Evolutionary conservation across 2,113 vertebrate genomes (phyloP).

Genomic region (Eleginops maclovinus): DNA sequence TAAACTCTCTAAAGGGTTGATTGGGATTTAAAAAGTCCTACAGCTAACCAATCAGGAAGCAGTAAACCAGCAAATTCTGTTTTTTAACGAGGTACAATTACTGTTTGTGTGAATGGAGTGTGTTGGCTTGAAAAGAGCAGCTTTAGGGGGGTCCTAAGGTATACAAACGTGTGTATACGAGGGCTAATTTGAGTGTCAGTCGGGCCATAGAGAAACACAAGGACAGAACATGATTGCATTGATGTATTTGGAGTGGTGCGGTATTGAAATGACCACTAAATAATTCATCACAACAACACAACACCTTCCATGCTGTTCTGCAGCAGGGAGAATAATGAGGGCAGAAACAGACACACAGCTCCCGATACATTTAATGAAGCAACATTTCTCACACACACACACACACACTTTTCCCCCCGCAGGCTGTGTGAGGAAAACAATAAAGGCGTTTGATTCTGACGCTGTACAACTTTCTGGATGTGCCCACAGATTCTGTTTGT

Average conservation of each 20-base stretch:
- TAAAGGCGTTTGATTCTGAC: not conserved
- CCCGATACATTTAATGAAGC: not conserved
- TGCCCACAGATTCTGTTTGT: not conserved
- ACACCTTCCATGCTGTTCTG: not conserved
- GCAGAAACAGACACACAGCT: not conserved
- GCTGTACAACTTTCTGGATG: not conserved
- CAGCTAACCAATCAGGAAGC: too few relatives aligned
- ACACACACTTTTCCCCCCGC: too few relatives aligned
- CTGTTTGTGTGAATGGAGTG: too few relatives aligned
- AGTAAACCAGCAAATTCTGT: too few relatives aligned
- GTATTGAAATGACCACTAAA: not conserved
- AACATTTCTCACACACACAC: not conserved
- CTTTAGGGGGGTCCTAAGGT: too few relatives aligned
- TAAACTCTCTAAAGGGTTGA: too few relatives aligned
- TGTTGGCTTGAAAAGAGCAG: too few relatives aligned
- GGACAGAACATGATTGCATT: not conserved
- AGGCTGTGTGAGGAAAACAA: not conserved
- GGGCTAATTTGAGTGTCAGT: too few relatives aligned
- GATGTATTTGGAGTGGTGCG: not conserved
- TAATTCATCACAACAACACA: not conserved
- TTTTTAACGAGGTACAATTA: too few relatives aligned
- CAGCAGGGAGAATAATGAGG: conserved; percentile 21
- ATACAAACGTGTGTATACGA: too few relatives aligned
- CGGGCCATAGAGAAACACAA: not conserved
- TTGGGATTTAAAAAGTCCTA: too few relatives aligned